phyloP scores from a whole-genome alignment of 2,888 invertebrate genomes.

The Ametastegia equiseti region DNA sequence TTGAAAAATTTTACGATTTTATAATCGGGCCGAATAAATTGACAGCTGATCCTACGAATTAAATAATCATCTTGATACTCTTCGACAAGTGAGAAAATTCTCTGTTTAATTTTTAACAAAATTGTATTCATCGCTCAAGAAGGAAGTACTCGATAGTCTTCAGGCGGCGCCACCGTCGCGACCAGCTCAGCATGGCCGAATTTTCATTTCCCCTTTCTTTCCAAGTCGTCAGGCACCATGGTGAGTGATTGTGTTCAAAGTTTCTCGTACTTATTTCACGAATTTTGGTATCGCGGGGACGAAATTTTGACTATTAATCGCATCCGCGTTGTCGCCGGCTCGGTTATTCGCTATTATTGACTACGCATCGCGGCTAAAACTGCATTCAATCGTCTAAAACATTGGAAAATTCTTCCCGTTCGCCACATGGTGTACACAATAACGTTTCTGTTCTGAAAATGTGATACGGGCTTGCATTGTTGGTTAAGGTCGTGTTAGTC shows the following conservation, averaged over 20 bases:
- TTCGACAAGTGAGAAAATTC: background rate
- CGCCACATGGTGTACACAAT: conserved; percentile 49
- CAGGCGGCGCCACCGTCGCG: background rate
- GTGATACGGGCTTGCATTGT: background rate
- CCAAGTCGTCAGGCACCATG: conserved; percentile 71
- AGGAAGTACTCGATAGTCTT: background rate
- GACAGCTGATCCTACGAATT: background rate
- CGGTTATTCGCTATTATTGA: background rate
- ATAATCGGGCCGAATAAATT: background rate
- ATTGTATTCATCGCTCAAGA: background rate
- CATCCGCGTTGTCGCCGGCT: background rate
- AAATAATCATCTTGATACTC: background rate
- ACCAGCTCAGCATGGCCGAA: conserved; percentile 49
- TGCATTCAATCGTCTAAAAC: background rate
- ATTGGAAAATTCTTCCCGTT: background rate
- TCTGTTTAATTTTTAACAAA: background rate
- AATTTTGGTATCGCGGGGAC: background rate
- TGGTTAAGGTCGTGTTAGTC: background rate
- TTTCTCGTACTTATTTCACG: conserved; percentile 20
- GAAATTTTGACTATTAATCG: background rate
- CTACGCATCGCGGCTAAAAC: background rate
- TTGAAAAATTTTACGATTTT: background rate
- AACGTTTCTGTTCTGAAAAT: background rate
- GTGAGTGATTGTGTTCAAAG: conserved; percentile 65
- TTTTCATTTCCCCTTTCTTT: conserved; percentile 69